Conservation (phyloP, 2,113 vertebrate genomes). For the Piliocolobus tephrosceles region DNA sequence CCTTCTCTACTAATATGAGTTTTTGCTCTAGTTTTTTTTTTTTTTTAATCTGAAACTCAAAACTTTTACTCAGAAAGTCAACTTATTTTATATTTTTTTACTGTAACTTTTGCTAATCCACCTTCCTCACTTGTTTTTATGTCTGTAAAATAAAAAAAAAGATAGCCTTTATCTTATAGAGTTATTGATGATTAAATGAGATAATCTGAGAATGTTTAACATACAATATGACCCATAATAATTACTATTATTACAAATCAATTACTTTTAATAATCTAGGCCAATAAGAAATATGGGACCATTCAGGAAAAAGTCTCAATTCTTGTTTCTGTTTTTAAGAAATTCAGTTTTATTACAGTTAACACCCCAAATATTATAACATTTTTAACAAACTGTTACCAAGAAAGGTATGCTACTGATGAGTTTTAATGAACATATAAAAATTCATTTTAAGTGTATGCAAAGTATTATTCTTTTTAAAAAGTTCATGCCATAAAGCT, state of each 20-base stretch:
- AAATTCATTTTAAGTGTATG: not conserved
- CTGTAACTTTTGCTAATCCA: too few species aligned
- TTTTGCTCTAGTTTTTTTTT: too few species aligned
- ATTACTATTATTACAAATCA: not conserved
- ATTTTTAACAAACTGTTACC: not conserved
- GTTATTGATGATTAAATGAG: not conserved
- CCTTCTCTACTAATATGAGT: too few species aligned
- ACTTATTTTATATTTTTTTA: too few species aligned
- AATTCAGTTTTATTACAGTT: not conserved
- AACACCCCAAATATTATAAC: not conserved
- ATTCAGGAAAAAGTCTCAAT: not conserved
- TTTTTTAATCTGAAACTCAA: too few species aligned
- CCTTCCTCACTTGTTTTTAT: not conserved
- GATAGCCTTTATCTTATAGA: not conserved
- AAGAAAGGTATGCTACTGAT: not conserved
- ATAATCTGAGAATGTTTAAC: not conserved
- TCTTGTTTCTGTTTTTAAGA: not conserved
- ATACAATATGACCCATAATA: not conserved
- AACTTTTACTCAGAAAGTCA: too few species aligned
- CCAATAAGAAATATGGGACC: not conserved
- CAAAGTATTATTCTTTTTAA: too few species aligned
- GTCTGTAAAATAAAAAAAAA: not conserved
- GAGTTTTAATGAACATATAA: not conserved
- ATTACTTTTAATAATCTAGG: not conserved
- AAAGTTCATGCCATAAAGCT: not conserved